Evolutionary conservation across 2,113 vertebrate genomes (phyloP), one percentile per base, ranked within the genome.

Genomic region (Neolamprologus sp.): DNA sequence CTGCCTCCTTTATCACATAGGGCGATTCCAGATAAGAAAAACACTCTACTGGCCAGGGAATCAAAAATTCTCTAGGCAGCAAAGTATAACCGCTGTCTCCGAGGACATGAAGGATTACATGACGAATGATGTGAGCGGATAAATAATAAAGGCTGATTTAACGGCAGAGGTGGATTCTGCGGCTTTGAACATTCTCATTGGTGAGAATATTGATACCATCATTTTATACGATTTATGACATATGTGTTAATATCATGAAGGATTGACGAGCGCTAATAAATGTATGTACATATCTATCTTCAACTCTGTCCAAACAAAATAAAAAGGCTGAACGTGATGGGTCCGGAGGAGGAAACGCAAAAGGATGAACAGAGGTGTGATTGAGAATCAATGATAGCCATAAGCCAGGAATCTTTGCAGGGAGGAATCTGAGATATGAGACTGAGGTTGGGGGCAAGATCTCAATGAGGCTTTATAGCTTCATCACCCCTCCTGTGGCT

Each of bases 1-100:
- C 35, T 86, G 91, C 14, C 71, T 87, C 84, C 84, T 92, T 89
- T 88, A 88, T 91, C 80, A 8, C 28, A 40, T 8, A 33, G 65
- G 84, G 42, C 19, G 57, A 75, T 82, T 65, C 60, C 37, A 37
- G 82, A 47, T 79, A 71, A 28, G 81, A 42, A 91, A 89, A 86
- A 79, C 81, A 54, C 37, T 82, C 75, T 60, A 53, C 82, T 60
- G 80, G 53, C 35, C 57, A 19, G 81, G 81, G 82, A 60, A 88
- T 80, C 28, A 63, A 63, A 63, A 63, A 91, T 73, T 89, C 75
- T 35, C 57, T 28, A 78, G 58, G 42, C 83, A 47, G 47, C 45
- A 28, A 78, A 47, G 49, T 71, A 54, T 51, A 78, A 51, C 81
- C 13, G 17, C 82, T 63, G 63, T 83, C 73, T 65, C 57, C 11